phyloP scores from a whole-genome alignment of 1,140 invertebrate genomes.

The Asbolus verrucosus region DNA sequence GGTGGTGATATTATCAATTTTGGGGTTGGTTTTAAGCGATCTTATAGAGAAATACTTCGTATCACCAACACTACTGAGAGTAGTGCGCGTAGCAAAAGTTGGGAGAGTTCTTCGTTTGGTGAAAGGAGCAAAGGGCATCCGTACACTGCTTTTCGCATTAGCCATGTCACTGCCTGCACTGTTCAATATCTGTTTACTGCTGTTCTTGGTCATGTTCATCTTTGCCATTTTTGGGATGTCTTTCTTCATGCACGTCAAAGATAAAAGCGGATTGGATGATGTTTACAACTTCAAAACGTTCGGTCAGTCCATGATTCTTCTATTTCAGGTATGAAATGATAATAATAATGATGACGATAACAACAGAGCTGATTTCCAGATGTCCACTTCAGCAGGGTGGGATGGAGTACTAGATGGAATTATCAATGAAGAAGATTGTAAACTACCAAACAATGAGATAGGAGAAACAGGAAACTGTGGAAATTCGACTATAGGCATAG shows the following conservation, averaged over 20 bases:
- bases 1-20: constrained; percentile 97
- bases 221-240: constrained; percentile 99
- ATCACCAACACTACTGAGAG: constrained; percentile 95
- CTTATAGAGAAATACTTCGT: constrained; percentile 98
- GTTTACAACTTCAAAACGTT: constrained; percentile 99
- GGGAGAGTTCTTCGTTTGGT: constrained; percentile 96
- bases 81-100: constrained; percentile 97
- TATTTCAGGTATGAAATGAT: constrained; percentile 97
- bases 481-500: constrained; percentile 91
- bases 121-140: constrained; percentile 97
- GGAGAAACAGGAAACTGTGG: constrained; percentile 92
- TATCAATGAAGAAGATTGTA: constrained; percentile 95
- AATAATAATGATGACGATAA: no score
- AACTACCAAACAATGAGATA: constrained; percentile 86
- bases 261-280: constrained; percentile 93
- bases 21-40: constrained; percentile 95
- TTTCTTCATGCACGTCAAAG: constrained; percentile 98
- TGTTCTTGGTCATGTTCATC: constrained; percentile 99
- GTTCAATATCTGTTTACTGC: constrained; percentile 97
- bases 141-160: constrained; percentile 95
- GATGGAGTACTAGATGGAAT: constrained; percentile 96
- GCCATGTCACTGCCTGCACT: constrained; percentile 98
- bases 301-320: constrained; percentile 95
- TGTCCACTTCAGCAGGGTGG: constrained; percentile 99
- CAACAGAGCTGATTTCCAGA: constrained; percentile 73